These are phyloP conservation scores for Agonopterix alstromeriana DNA, from an alignment of 2,888 invertebrate species.

Conservation along the genomic window DNA sequence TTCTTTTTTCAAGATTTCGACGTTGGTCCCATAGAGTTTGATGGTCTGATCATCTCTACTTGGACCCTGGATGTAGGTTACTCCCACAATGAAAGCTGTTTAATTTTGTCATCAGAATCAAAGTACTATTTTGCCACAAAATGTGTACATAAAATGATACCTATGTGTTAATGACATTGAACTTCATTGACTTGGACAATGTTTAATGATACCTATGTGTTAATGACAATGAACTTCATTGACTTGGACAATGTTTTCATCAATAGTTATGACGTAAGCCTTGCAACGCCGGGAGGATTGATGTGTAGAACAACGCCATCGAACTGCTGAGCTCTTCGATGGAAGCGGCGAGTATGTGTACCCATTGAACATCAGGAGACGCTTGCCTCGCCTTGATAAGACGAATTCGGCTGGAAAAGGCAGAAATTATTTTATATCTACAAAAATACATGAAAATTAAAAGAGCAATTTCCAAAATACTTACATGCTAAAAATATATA, in stretches of 20 bases:
- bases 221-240: constrained; percentile 13
- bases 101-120: too few relatives aligned
- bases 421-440: neutral
- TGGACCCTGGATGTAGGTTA: too few relatives aligned
- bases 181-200: constrained; percentile 11
- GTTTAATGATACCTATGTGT: too few relatives aligned
- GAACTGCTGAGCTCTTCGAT: constrained; percentile 14
- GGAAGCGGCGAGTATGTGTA: constrained; percentile 28
- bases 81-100: too few relatives aligned
- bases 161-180: constrained; percentile 9
- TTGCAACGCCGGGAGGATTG: constrained; percentile 14
- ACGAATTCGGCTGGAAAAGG: constrained; percentile 12
- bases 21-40: too few relatives aligned
- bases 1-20: too few relatives aligned
- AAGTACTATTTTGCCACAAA: too few relatives aligned
- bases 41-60: too few relatives aligned
- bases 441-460: too few relatives aligned
- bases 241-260: constrained; percentile 12
- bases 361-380: constrained; percentile 23
- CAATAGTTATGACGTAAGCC: constrained; percentile 25
- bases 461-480: too few relatives aligned
- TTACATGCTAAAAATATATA: too few relatives aligned
- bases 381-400: constrained; percentile 18
- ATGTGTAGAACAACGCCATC: constrained; percentile 49
- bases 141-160: too few relatives aligned